Conservation (phyloP, 2,113 vertebrate genomes). For the Gobio gobio region DNA sequence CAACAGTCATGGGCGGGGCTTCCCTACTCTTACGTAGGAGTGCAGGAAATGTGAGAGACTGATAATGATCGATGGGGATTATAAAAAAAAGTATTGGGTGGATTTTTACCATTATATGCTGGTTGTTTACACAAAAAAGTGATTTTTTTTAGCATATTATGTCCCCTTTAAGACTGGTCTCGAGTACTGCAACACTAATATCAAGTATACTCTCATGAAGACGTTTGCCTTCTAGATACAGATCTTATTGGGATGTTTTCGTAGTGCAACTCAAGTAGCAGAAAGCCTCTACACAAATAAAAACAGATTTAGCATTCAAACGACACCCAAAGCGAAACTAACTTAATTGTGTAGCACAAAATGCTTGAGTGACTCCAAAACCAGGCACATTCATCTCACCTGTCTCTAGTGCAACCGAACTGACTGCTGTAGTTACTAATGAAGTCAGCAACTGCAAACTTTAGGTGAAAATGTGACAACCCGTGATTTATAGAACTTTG, state of each 20-base stretch:
- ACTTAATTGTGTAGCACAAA: background rate
- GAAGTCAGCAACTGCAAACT: constrained; percentile 12
- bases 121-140: too few species aligned
- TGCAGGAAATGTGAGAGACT: too few species aligned
- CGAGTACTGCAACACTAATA: too few species aligned
- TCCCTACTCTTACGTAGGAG: too few species aligned
- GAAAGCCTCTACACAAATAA: background rate
- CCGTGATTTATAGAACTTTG: background rate
- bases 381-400: constrained; percentile 1
- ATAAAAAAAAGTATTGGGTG: too few species aligned
- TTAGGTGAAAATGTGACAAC: background rate
- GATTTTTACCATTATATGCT: too few species aligned
- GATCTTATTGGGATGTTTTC: background rate
- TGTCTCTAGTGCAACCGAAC: background rate
- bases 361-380: background rate
- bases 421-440: background rate
- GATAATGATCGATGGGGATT: too few species aligned
- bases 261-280: background rate
- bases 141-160: too few species aligned
- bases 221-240: too few species aligned
- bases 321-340: background rate
- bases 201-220: too few species aligned
- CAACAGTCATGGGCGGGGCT: too few species aligned
- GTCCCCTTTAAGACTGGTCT: too few species aligned
- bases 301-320: background rate